Evolutionary conservation across 2,113 vertebrate genomes (phyloP).

Genomic region (Rallus limicola): DNA sequence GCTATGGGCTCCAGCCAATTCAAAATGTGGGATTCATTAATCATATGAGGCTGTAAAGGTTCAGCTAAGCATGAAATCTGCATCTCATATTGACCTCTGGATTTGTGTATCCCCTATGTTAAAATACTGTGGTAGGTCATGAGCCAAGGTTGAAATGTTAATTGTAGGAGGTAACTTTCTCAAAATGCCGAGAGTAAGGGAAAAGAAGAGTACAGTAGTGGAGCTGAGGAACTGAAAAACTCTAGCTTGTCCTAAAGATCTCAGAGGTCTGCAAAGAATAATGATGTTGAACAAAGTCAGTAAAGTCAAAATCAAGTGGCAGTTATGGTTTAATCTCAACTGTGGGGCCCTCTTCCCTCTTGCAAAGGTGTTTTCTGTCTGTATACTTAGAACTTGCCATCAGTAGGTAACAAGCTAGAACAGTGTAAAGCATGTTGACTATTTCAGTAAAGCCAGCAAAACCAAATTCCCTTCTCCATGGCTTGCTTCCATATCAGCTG

Average conservation of each 20-base stretch:
- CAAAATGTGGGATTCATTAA: not conserved
- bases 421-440: not conserved
- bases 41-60: not conserved
- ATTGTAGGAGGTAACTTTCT: not conserved
- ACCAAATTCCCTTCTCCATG: not conserved
- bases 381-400: not conserved
- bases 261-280: not conserved
- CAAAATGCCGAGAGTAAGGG: not conserved
- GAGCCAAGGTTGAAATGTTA: not conserved
- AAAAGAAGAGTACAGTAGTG: not conserved
- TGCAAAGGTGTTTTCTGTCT: not conserved
- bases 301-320: not conserved
- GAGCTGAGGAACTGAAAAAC: not conserved
- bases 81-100: not conserved
- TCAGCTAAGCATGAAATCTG: not conserved
- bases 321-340: not conserved
- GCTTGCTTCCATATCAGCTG: not conserved
- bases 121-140: rapidly evolving
- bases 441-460: not conserved
- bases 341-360: not conserved
- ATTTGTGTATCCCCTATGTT: not conserved
- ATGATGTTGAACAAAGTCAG: rapidly evolving
- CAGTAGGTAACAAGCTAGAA: not conserved
- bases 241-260: not conserved
- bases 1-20: not conserved